phyloP scores from a whole-genome alignment of 2,113 vertebrate genomes.

The Laticauda colubrina region DNA sequence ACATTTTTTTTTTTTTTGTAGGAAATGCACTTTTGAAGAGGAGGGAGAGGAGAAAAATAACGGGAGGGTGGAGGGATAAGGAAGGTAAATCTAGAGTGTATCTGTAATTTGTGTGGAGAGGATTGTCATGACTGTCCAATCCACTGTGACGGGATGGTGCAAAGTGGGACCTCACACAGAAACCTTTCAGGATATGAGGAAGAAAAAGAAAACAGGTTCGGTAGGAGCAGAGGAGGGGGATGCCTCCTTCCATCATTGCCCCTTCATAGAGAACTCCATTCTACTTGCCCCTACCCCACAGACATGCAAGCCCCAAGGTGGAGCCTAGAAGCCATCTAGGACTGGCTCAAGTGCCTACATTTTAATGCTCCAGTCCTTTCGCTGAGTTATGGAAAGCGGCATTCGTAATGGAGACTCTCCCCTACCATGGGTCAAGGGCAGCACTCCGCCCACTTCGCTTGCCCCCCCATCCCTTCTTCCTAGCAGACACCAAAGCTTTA shows the following conservation, averaged over 20 bases:
- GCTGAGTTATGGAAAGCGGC: not conserved
- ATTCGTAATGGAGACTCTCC: not conserved
- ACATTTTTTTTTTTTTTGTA: constrained; percentile 66
- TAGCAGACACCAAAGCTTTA: constrained; percentile 17
- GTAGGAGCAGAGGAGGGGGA: not conserved
- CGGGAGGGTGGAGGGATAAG: not conserved
- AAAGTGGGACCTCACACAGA: not conserved
- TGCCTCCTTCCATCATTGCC: not conserved
- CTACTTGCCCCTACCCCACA: not conserved
- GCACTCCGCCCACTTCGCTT: not conserved
- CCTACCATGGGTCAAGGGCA: not conserved
- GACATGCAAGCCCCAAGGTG: not conserved
- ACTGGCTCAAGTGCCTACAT: constrained; percentile 61
- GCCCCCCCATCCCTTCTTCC: not conserved
- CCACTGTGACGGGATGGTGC: not conserved
- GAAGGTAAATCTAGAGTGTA: not conserved
- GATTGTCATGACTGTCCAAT: not conserved
- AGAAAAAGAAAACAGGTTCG: not conserved
- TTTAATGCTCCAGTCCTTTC: constrained; percentile 14
- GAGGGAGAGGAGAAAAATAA: constrained; percentile 15
- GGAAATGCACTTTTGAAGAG: constrained; percentile 68
- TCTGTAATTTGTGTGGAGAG: not conserved
- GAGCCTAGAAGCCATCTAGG: constrained; percentile 14
- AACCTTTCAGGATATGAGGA: not conserved
- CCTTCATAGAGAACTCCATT: not conserved